Base-by-base conservation (phyloP, 2,797 vertebrate species). In the Falco peregrinus region DNA sequence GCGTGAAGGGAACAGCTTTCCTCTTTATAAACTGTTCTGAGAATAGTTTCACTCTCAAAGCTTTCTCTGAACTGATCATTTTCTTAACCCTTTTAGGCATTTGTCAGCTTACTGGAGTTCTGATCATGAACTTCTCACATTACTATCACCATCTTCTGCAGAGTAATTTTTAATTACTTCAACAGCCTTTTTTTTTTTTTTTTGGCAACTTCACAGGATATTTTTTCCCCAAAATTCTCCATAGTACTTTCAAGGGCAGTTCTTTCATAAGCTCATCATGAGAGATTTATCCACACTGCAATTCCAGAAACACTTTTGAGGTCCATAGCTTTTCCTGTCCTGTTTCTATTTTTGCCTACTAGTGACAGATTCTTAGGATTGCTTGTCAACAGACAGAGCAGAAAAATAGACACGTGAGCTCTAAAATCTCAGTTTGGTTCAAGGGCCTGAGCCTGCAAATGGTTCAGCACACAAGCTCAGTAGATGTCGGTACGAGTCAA, bases 291-390 rank as follows among this genome's bases (percentile, higher is more conserved):
- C 47, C 0, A 0, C 57, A 48, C 12, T 88, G 76, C 76, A 90
- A 88, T 96, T 93, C 77, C 85, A 87, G 67, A 90, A 95, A 82
- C 16, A 7, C 74, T 94, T 91, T 18, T 69, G 63, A 94, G 60
- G 56, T 95, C 73, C 80, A 10, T 68, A 50, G 86, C 56, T 95
- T 94, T 93, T 93, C 81, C 70, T 82, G 25, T 80, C 53, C 26
- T 5, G 5, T 76, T 94, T 93, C 95, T 95, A 74, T 89, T 96
- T 96, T 86, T 90, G 39, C 35, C 43, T 60, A 5, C 77, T 77
- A 77, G 89, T 92, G 93, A 73, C 70, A 94, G 67, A 95, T 94
- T 93, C 87, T 88, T 93, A 87, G 80, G 48, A 84, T 93, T 73
- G 45, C 90, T 89, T 93, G 95, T 92, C 89, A 93, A 39, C 20